Conservation (phyloP, 1,140 invertebrate genomes). For the Apis laboriosa region DNA sequence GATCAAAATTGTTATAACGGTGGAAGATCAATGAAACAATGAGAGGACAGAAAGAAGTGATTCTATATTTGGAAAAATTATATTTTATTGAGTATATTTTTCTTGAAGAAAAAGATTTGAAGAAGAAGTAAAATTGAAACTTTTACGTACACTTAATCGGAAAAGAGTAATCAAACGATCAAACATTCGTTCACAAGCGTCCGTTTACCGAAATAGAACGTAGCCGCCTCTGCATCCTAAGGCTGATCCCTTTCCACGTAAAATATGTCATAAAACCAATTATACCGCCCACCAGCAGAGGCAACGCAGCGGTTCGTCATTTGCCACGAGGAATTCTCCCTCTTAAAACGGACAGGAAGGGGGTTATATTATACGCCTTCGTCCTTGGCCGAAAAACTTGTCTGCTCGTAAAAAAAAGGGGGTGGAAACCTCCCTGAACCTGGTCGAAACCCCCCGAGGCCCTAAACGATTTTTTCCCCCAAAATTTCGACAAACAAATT, state of each 20-base stretch:
- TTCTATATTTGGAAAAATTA: too few relatives aligned
- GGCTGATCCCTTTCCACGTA: slow-evolving; percentile 65
- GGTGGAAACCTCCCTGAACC: slow-evolving; percentile 7
- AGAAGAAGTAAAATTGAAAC: too few relatives aligned
- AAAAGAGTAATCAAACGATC: neutral
- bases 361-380: neutral
- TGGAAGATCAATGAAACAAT: too few relatives aligned
- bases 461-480: neutral
- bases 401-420: slow-evolving; percentile 36
- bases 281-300: slow-evolving; percentile 46
- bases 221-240: neutral
- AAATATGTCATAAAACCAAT: slow-evolving; percentile 72
- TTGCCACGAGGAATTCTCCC: slow-evolving; percentile 53
- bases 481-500: neutral
- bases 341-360: slow-evolving; percentile 23
- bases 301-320: slow-evolving; percentile 64
- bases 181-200: neutral
- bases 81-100: too few relatives aligned
- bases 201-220: neutral
- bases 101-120: too few relatives aligned
- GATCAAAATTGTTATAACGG: too few relatives aligned
- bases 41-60: too few relatives aligned
- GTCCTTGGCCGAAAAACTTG: neutral
- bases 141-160: too few relatives aligned
- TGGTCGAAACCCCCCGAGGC: neutral